phyloP scores from a whole-genome alignment of 2,797 vertebrate species.

The Syngnathus rostellatus region DNA sequence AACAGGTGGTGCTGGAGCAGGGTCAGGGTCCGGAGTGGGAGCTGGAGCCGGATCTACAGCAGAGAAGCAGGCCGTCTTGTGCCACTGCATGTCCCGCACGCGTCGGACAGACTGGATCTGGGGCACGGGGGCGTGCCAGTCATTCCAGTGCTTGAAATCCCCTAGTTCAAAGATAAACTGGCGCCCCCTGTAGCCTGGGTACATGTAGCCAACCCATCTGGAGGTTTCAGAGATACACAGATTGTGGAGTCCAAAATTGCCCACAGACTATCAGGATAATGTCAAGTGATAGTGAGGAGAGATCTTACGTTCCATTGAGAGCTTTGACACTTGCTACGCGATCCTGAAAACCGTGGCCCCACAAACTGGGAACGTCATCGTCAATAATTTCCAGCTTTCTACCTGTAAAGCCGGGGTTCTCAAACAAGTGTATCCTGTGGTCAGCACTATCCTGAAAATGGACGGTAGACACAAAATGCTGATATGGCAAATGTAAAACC shows the following conservation, averaged over 20 bases:
- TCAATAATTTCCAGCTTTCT: slow-evolving; percentile 90
- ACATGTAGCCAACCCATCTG: slow-evolving; percentile 92
- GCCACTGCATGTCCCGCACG: slow-evolving; percentile 90
- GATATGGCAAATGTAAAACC: background rate
- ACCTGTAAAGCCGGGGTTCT: slow-evolving; percentile 74
- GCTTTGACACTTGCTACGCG: slow-evolving; percentile 80
- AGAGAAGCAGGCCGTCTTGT: slow-evolving; percentile 78
- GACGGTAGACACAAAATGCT: background rate
- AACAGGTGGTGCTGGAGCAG: slow-evolving; percentile 46
- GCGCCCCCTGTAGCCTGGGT: slow-evolving; percentile 83
- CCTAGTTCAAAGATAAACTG: slow-evolving; percentile 85
- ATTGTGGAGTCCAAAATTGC: background rate
- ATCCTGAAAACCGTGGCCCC: slow-evolving; percentile 87
- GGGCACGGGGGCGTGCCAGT: slow-evolving; percentile 81
- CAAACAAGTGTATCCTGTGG: slow-evolving; percentile 85
- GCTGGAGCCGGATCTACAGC: slow-evolving; percentile 36
- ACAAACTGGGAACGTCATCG: slow-evolving; percentile 85
- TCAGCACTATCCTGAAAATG: slow-evolving; percentile 74
- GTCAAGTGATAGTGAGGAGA: background rate
- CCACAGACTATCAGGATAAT: background rate
- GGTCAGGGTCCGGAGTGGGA: slow-evolving; percentile 60
- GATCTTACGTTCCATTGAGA: slow-evolving; percentile 82
- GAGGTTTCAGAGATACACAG: background rate
- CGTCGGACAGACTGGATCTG: slow-evolving; percentile 87
- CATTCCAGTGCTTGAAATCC: slow-evolving; percentile 90